Conservation (phyloP, 2,888 invertebrate genomes). For the Sicus ferrugineus region DNA sequence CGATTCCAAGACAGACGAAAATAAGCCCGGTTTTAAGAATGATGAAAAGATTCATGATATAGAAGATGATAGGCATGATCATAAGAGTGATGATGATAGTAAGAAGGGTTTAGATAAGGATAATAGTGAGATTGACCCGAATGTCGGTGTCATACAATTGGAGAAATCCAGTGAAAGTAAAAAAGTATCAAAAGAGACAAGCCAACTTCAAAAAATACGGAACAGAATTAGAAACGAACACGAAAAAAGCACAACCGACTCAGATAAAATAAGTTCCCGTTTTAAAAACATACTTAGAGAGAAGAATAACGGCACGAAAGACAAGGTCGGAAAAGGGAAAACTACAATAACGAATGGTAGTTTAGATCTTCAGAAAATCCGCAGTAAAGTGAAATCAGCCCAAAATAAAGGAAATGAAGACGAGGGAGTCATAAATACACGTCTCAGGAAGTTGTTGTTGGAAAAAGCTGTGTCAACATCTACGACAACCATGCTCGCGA, state of each 20-base stretch:
- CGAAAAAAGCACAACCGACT: slow-evolving; percentile 26
- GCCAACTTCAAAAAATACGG: slow-evolving; percentile 36
- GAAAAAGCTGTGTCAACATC: slow-evolving; percentile 40
- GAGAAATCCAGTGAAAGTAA: slow-evolving; percentile 12
- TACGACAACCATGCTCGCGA: slow-evolving; percentile 8
- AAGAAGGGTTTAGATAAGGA: too few species aligned
- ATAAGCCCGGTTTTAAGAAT: too few species aligned
- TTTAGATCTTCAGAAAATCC: slow-evolving; percentile 45
- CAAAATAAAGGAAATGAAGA: slow-evolving; percentile 45
- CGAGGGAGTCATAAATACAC: slow-evolving; percentile 47
- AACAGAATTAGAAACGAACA: slow-evolving; percentile 38
- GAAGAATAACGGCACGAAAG: too few species aligned
- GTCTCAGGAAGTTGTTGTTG: slow-evolving; percentile 50
- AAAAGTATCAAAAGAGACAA: slow-evolving; percentile 13
- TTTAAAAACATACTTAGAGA: slow-evolving; percentile 50
- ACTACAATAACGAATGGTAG: slow-evolving; percentile 23
- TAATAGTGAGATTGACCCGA: not conserved
- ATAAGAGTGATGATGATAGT: too few species aligned
- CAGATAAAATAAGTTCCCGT: slow-evolving; percentile 43
- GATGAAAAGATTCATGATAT: too few species aligned
- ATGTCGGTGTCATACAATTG: not conserved
- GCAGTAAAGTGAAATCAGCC: slow-evolving; percentile 49
- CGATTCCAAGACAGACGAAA: too few species aligned
- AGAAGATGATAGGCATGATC: too few species aligned
- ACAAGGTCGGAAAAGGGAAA: slow-evolving; percentile 10